These are phyloP conservation scores for Eucidaris tribuloides DNA, from an alignment of 35 echinoderm and acorn worm genomes.

Conservation along the genomic window DNA sequence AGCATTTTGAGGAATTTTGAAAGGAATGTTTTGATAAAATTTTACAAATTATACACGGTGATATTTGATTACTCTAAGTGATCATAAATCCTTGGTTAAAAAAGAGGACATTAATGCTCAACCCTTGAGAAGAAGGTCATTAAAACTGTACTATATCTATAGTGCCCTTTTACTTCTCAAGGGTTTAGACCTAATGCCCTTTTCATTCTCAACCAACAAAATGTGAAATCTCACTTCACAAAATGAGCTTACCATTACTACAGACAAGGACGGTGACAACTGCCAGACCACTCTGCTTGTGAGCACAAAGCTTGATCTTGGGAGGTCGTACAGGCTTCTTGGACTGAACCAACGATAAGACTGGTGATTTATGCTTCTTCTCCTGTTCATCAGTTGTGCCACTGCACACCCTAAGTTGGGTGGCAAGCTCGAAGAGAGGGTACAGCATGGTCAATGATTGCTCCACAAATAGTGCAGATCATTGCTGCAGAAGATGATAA, in stretches of 20 bases:
- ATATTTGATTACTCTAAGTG: no score
- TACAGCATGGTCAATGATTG: slow-evolving; percentile 16
- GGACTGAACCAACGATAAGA: slow-evolving; percentile 25
- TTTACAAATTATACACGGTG: no score
- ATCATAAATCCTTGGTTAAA: no score
- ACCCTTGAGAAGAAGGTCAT: no score
- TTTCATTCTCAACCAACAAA: background rate
- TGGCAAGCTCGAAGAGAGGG: slow-evolving; percentile 52
- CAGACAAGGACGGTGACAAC: slow-evolving; percentile 38
- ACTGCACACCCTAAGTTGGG: slow-evolving; percentile 13
- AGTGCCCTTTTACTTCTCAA: background rate
- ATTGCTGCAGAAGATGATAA: background rate
- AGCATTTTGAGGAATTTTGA: no score
- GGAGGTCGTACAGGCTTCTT: slow-evolving; percentile 1
- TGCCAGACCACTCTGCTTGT: slow-evolving; percentile 21
- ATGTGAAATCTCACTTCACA: background rate
- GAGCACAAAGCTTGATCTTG: slow-evolving; percentile 8
- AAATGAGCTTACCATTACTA: slow-evolving; percentile 34
- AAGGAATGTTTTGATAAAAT: no score
- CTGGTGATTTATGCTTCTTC: slow-evolving; percentile 20
- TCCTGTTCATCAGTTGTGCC: background rate
- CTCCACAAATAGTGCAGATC: background rate
- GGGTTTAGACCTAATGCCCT: background rate
- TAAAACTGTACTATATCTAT: no score
- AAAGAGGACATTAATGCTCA: no score